phyloP scores from a whole-genome alignment of 2,888 invertebrate species.

The Sericinus montela region DNA sequence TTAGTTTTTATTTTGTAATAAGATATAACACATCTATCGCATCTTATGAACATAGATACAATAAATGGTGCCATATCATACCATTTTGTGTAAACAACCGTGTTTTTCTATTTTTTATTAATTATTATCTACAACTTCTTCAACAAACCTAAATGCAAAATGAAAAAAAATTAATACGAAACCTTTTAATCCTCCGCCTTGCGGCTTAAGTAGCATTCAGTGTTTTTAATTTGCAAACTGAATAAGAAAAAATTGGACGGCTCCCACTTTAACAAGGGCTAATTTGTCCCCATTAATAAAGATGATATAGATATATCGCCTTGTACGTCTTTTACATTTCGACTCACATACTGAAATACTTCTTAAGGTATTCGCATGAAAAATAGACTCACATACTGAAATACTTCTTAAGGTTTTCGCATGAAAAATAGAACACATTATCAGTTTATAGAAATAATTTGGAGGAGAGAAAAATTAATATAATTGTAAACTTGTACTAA shows the following conservation, averaged over 20 bases:
- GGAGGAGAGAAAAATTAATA: too few relatives aligned
- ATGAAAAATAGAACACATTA: too few relatives aligned
- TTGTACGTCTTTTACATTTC: slow-evolving; percentile 36
- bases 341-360: slow-evolving; percentile 30
- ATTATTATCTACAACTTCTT: not conserved
- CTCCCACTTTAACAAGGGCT: slow-evolving; percentile 52
- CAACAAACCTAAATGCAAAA: slow-evolving; percentile 9
- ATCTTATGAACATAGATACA: too few relatives aligned
- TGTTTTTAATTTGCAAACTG: slow-evolving; percentile 66
- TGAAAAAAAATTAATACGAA: slow-evolving; percentile 11
- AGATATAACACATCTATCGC: too few relatives aligned
- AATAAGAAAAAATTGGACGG: slow-evolving; percentile 60
- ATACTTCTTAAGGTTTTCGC: too few relatives aligned
- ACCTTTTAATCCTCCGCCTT: slow-evolving; percentile 36
- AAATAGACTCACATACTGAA: too few relatives aligned
- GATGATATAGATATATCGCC: slow-evolving; percentile 57
- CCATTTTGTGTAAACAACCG: too few relatives aligned
- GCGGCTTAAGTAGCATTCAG: slow-evolving; percentile 59
- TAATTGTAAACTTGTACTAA: too few relatives aligned
- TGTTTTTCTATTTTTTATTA: not conserved
- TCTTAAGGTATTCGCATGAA: too few relatives aligned
- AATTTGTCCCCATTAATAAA: slow-evolving; percentile 70
- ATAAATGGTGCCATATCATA: too few relatives aligned
- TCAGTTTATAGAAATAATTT: too few relatives aligned
- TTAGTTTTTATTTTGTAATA: too few relatives aligned